phyloP scores from a whole-genome alignment of 2,888 invertebrate genomes.

The Pseudococcus longispinus region DNA sequence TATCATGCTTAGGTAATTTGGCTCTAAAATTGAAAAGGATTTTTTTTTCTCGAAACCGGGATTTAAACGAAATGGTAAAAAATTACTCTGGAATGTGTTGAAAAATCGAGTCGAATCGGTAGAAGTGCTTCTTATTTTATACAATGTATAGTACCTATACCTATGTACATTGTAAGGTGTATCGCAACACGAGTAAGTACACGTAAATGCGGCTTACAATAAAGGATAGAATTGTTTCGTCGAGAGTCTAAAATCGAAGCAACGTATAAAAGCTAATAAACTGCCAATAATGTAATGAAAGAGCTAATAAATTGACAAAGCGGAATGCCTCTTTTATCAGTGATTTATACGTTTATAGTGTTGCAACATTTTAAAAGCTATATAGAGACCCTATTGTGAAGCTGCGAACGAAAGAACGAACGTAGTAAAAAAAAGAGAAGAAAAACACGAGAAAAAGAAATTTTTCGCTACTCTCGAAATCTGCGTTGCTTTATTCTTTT shows the following conservation, averaged over 20 bases:
- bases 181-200: background rate
- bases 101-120: background rate
- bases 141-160: background rate
- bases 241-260: slow-evolving; percentile 13
- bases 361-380: slow-evolving; percentile 44
- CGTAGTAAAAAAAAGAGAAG: background rate
- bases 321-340: slow-evolving; percentile 44
- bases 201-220: slow-evolving; percentile 9
- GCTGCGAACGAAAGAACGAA: background rate
- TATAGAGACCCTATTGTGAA: slow-evolving; percentile 31
- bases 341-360: slow-evolving; percentile 43
- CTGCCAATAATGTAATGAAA: slow-evolving; percentile 44
- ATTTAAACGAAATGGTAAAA: background rate
- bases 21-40: background rate
- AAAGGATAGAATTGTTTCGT: slow-evolving; percentile 10
- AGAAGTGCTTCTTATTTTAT: background rate
- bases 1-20: background rate
- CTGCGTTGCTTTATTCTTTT: slow-evolving; percentile 4
- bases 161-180: background rate
- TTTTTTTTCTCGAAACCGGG: background rate
- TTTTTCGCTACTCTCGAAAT: slow-evolving; percentile 40
- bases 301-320: slow-evolving; percentile 45
- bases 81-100: background rate
- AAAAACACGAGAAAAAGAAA: slow-evolving; percentile 6
- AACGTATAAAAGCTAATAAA: slow-evolving; percentile 45